phyloP scores from a whole-genome alignment of 2,797 vertebrate genomes.

The Heliangelus exortis region DNA sequence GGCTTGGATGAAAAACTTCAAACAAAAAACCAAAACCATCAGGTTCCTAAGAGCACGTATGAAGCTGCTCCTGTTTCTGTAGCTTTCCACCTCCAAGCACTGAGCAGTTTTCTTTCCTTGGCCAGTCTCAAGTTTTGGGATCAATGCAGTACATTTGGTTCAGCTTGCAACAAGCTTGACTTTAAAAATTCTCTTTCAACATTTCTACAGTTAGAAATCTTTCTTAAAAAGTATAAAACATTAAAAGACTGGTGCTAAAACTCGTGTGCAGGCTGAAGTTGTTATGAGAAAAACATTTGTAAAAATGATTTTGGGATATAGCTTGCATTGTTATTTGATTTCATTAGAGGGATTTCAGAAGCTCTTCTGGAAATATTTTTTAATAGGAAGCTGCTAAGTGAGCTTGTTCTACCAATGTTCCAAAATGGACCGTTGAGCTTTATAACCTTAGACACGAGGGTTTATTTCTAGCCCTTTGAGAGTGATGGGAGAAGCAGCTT shows the following conservation, averaged over 20 bases:
- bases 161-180: not conserved
- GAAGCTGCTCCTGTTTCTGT: not conserved
- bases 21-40: not conserved
- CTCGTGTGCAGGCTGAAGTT: not conserved
- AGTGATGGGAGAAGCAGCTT: slow-evolving; percentile 1
- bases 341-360: not conserved
- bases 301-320: not conserved
- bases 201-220: not conserved
- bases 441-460: not conserved
- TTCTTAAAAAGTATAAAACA: not conserved
- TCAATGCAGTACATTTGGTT: not conserved
- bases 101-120: not conserved
- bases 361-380: not conserved
- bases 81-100: not conserved
- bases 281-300: not conserved
- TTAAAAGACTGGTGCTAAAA: not conserved
- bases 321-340: not conserved
- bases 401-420: not conserved
- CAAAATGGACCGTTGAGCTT: not conserved
- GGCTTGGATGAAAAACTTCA: not conserved
- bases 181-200: slow-evolving; percentile 28
- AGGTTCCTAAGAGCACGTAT: not conserved
- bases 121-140: not conserved
- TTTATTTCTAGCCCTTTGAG: slow-evolving; percentile 44
- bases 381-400: not conserved